Evolutionary conservation across 2,888 invertebrate genomes (phyloP).

Genomic region (Ptychoptera albimana): DNA sequence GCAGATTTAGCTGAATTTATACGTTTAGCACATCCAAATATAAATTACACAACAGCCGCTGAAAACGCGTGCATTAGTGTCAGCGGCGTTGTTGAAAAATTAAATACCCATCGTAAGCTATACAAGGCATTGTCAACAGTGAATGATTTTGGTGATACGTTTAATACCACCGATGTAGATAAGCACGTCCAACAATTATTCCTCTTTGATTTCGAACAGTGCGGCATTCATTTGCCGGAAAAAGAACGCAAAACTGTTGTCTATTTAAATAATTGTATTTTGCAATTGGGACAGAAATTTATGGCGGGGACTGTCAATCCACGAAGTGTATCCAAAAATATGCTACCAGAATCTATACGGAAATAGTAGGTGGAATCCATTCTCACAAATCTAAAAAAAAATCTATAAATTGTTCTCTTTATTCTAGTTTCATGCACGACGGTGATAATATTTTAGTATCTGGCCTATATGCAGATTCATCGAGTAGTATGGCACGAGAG

Average conservation of each 20-base stretch:
- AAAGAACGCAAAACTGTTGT: conserved; percentile 59
- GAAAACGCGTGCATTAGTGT: conserved; percentile 79
- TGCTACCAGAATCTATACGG: conserved; percentile 54
- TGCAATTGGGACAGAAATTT: conserved; percentile 70
- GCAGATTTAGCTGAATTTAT: conserved; percentile 97
- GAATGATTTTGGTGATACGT: conserved; percentile 50
- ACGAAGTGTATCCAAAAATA: conserved; percentile 43
- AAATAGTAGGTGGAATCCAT: conserved; percentile 39
- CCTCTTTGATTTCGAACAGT: conserved; percentile 93
- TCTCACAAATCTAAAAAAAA: background rate
- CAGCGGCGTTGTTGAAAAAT: conserved; percentile 82
- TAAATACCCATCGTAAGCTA: conserved; percentile 79
- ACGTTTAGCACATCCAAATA: conserved; percentile 77
- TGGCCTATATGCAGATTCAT: conserved; percentile 71
- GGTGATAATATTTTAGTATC: conserved; percentile 60
- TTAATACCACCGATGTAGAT: conserved; percentile 55
- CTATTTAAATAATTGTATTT: conserved; percentile 67
- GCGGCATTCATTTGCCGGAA: conserved; percentile 86
- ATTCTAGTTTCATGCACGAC: conserved; percentile 39
- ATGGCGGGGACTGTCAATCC: conserved; percentile 60
- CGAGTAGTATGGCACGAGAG: conserved; percentile 64
- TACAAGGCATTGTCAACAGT: conserved; percentile 63
- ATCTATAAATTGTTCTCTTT: background rate
- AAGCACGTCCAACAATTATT: conserved; percentile 76
- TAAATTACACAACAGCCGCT: conserved; percentile 60